Evolutionary conservation across 2,888 invertebrate species (phyloP).

Genomic region (Embidobia sp.): DNA sequence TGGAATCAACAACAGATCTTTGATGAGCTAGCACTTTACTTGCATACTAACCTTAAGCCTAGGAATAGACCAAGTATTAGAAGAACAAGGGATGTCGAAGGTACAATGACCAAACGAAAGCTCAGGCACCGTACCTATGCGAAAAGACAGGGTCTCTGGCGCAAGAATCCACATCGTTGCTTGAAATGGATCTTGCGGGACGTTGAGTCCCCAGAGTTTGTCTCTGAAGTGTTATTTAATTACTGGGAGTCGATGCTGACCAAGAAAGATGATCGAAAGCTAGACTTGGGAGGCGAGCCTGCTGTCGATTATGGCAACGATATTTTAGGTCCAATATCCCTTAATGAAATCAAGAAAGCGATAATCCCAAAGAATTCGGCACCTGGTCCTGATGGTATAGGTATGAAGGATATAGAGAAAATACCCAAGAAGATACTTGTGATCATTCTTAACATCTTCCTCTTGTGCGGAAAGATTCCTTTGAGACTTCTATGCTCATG

Average conservation of each 20-base stretch:
- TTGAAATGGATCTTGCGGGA: conserved; percentile 1
- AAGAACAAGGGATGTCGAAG: too few species aligned
- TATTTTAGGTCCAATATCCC: too few species aligned
- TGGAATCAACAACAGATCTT: too few species aligned
- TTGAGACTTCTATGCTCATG: conserved; percentile 69
- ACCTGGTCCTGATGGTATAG: neutral
- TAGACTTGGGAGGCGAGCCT: too few species aligned
- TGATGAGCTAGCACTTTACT: too few species aligned
- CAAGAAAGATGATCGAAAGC: neutral
- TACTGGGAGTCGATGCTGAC: neutral
- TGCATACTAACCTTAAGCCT: too few species aligned
- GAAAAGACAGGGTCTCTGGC: conserved; percentile 14
- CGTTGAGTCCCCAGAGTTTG: neutral
- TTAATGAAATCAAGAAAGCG: too few species aligned
- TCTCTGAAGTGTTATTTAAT: neutral
- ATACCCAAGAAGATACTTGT: neutral
- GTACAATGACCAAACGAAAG: too few species aligned
- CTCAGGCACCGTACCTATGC: conserved; percentile 25
- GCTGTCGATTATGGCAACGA: too few species aligned
- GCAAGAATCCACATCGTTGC: conserved; percentile 6
- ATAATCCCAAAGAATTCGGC: neutral
- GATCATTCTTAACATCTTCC: conserved; percentile 33
- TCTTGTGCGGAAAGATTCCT: conserved; percentile 10
- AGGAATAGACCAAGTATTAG: too few species aligned
- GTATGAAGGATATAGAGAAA: neutral